phyloP scores from a whole-genome alignment of 2,888 invertebrate species.

The Heterodera filipjevi region DNA sequence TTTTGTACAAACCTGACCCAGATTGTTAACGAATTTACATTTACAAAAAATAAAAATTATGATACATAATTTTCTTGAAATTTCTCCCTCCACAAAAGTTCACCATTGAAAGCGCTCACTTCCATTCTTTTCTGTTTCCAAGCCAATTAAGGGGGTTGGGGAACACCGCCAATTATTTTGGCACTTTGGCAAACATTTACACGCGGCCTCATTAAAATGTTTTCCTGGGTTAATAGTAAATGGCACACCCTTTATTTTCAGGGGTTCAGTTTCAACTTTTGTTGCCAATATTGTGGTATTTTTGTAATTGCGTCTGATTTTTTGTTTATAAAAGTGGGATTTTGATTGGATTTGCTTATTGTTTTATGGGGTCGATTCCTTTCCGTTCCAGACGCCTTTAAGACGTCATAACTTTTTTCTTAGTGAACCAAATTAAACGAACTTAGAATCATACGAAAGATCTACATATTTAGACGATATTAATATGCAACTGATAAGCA shows the following conservation, averaged over 20 bases:
- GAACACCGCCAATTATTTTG: constrained; percentile 4
- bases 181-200: neutral
- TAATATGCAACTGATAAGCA: too few relatives aligned
- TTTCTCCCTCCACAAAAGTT: neutral
- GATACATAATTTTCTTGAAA: neutral
- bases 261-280: neutral
- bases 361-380: too few relatives aligned
- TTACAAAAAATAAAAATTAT: neutral
- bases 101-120: neutral
- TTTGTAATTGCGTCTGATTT: neutral
- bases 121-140: neutral
- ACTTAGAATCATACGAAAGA: too few relatives aligned
- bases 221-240: neutral
- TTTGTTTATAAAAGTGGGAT: too few relatives aligned
- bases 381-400: too few relatives aligned
- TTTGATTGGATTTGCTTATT: too few relatives aligned
- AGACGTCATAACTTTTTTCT: too few relatives aligned
- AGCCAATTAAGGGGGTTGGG: neutral
- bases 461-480: too few relatives aligned
- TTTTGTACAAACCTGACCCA: neutral
- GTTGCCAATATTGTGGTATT: neutral
- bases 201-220: neutral
- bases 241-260: neutral
- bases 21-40: neutral
- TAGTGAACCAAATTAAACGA: too few relatives aligned